Evolutionary conservation across 1,140 invertebrate genomes (phyloP), one percentile per base, ranked within the genome.

Genomic region (Melipona quadrifasciata): DNA sequence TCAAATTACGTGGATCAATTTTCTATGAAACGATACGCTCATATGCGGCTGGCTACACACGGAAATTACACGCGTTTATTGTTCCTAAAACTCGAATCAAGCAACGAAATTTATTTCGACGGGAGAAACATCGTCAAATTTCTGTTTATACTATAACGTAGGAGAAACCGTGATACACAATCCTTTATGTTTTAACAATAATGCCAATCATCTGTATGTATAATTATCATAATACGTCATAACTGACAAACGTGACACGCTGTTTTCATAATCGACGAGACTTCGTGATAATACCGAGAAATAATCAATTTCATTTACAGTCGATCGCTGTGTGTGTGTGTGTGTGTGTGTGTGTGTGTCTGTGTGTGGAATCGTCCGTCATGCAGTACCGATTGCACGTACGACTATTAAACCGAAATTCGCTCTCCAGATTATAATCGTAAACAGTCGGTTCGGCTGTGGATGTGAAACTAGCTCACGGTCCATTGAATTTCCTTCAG

Each of bases 401-500:
- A 19, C 51, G 74, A 73, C 57, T 82, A 87, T 88, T 88, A 82
- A 88, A 91, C 73, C 65, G 83, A 90, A 90, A 91, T 90, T 89
- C 75, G 72, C 73, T 81, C 31, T 58, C 39, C 51, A 27, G 79
- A 87, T 86, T 91, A 88, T 89, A 91, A 90, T 88, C 86, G 89
- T 90, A 88, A 90, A 91, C 82, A 90, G 79, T 68, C 16, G 55
- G 68, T 68, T 34, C 31, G 55, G 39, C 51, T 19, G 51, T 39
- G 77, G 82, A 61, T 47, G 61, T 67, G 82, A 34, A 82, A 73
- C 58, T 51, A 64, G 73, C 71, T 78, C 79, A 75, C 82, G 77
- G 74, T 73, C 68, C 61, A 27, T 21, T 61, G 86, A 80, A 85
- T 88, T 76, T 89, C 86, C 86, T 89, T 82, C 71, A 47, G 21